phyloP scores from a whole-genome alignment of 1,140 invertebrate genomes.

The Heliconius hermathena region DNA sequence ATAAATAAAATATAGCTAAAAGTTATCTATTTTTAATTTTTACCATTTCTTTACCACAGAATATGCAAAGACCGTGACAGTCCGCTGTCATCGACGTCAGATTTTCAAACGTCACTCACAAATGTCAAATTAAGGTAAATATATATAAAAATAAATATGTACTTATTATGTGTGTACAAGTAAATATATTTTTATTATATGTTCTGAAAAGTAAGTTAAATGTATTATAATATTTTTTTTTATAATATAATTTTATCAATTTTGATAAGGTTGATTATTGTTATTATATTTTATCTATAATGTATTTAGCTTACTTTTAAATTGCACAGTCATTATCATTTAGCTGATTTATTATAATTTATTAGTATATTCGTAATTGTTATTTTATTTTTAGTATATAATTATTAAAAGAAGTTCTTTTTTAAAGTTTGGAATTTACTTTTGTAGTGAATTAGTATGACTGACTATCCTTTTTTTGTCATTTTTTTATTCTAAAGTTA shows the following conservation, averaged over 20 bases:
- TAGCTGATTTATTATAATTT: neutral
- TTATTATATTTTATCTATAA: neutral
- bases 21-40: neutral
- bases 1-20: neutral
- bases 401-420: neutral
- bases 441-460: neutral
- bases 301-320: neutral
- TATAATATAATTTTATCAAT: neutral
- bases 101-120: conserved; percentile 54
- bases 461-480: neutral
- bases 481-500: neutral
- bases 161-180: neutral
- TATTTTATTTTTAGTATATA: too few relatives aligned
- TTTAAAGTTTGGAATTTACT: neutral
- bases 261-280: neutral
- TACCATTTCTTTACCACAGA: conserved; percentile 38
- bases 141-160: neutral
- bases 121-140: conserved; percentile 75
- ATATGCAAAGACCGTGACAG: conserved; percentile 73
- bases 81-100: conserved; percentile 51
- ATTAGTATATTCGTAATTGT: too few relatives aligned
- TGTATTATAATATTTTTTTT: too few relatives aligned
- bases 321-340: neutral
- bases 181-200: neutral
- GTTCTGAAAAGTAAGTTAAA: neutral